Conservation (phyloP, 2,888 invertebrate genomes). For the Sarcophaga subvicina region DNA sequence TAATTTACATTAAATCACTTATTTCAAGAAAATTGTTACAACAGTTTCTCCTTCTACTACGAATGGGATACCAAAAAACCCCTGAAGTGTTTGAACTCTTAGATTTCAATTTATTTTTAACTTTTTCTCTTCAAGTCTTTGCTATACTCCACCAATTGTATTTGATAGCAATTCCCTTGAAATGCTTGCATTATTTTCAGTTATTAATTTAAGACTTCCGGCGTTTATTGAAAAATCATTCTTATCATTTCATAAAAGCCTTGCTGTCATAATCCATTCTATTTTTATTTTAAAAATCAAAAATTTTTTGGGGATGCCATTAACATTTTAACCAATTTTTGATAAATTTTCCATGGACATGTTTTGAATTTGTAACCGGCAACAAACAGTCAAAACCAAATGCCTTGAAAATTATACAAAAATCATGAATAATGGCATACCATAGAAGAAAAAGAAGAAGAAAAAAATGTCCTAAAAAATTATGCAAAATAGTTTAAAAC, state of each 20-base stretch:
- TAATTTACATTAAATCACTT: too few species aligned
- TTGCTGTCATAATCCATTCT: too few species aligned
- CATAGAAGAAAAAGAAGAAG: not conserved
- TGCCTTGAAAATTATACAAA: not conserved
- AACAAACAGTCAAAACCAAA: not conserved
- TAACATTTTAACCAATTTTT: slow-evolving; percentile 15
- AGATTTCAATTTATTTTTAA: slow-evolving; percentile 24
- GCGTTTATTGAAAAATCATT: slow-evolving; percentile 59
- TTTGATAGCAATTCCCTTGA: not conserved
- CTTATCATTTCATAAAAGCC: slow-evolving; percentile 20
- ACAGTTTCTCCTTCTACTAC: too few species aligned
- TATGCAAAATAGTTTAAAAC: slow-evolving; percentile 54
- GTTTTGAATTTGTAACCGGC: slow-evolving; percentile 52
- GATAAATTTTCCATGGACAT: slow-evolving; percentile 39
- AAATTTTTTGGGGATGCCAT: not conserved
- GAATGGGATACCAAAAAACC: too few species aligned
- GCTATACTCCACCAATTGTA: too few species aligned
- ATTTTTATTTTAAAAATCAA: not conserved
- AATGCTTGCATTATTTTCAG: slow-evolving; percentile 26
- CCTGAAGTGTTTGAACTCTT: not conserved
- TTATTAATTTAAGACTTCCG: slow-evolving; percentile 60
- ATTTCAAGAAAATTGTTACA: too few species aligned
- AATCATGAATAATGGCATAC: slow-evolving; percentile 2
- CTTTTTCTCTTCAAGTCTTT: not conserved
- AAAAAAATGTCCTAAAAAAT: slow-evolving; percentile 17